These are phyloP conservation scores for Aphelenchoides fujianensis DNA, from an alignment of 1,140 invertebrate genomes.

Conservation along the genomic window DNA sequence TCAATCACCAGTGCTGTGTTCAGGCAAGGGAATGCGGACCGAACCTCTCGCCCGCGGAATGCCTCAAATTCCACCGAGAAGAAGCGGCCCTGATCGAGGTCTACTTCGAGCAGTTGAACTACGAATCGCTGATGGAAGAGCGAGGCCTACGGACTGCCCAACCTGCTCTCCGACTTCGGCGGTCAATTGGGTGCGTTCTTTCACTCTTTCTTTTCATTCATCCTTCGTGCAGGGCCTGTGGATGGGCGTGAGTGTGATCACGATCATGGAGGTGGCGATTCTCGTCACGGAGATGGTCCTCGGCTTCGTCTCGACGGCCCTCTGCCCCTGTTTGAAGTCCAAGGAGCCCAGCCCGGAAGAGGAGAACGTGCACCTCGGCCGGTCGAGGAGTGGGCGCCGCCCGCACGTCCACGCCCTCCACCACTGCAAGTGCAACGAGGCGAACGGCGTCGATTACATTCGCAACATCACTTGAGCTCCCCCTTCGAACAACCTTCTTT, in stretches of 20 bases:
- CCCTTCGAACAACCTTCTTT: not conserved
- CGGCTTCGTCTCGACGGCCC: slow-evolving; percentile 24
- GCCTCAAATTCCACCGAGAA: slow-evolving; percentile 47
- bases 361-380: not conserved
- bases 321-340: slow-evolving; percentile 5
- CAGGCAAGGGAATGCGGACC: slow-evolving; percentile 37
- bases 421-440: not conserved
- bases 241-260: slow-evolving; percentile 50
- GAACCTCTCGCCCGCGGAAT: slow-evolving; percentile 33
- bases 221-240: slow-evolving; percentile 27
- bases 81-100: slow-evolving; percentile 49
- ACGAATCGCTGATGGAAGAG: slow-evolving; percentile 45
- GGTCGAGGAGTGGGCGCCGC: not conserved
- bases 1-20: not conserved
- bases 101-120: slow-evolving; percentile 49
- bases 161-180: slow-evolving; percentile 48
- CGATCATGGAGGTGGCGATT: slow-evolving; percentile 44
- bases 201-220: not conserved
- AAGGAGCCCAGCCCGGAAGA: not conserved
- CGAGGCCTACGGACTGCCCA: slow-evolving; percentile 48
- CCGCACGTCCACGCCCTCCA: not conserved
- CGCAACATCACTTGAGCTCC: not conserved
- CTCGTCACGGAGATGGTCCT: slow-evolving; percentile 34
- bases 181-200: slow-evolving; percentile 37
- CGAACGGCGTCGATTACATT: slow-evolving; percentile 4